A percentile compares a stretch with the other conserved stretches of the same genome.
phyloP scores from a whole-genome alignment of 2,888 invertebrate species.

The Trichogramma dendrolimi region DNA sequence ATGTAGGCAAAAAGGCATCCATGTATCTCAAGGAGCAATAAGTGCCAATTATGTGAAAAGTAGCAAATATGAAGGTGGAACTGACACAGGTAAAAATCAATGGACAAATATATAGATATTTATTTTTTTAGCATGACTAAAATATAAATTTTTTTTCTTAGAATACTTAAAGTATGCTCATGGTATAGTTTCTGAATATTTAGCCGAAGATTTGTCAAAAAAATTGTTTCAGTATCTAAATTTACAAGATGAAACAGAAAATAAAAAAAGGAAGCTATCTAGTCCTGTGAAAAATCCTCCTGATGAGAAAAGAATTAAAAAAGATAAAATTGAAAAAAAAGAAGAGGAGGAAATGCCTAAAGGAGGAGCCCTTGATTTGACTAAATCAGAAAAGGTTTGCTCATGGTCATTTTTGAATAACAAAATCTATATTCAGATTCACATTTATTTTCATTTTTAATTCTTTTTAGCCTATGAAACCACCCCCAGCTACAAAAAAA shows the following conservation, averaged over 20 bases:
- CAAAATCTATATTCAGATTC: background rate
- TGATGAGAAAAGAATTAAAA: slow-evolving; percentile 46
- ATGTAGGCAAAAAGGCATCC: slow-evolving; percentile 65
- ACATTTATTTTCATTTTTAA: slow-evolving; percentile 1
- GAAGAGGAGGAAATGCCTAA: slow-evolving; percentile 49
- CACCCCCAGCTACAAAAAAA: slow-evolving; percentile 62
- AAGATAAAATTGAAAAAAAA: slow-evolving; percentile 46
- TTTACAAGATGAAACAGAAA: slow-evolving; percentile 59
- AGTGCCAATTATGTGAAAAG: slow-evolving; percentile 75
- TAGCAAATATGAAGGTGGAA: slow-evolving; percentile 56
- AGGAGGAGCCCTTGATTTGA: slow-evolving; percentile 45
- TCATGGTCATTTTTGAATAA: slow-evolving; percentile 12
- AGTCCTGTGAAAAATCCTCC: slow-evolving; percentile 39
- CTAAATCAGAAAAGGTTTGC: slow-evolving; percentile 45
- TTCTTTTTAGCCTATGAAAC: slow-evolving; percentile 50
- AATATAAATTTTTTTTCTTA: slow-evolving; percentile 43
- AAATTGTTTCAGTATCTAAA: slow-evolving; percentile 64
- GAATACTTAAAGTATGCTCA: slow-evolving; percentile 71
- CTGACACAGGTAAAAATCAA: slow-evolving; percentile 55
- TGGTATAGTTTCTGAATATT: slow-evolving; percentile 75
- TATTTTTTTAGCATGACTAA: background rate
- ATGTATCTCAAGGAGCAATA: slow-evolving; percentile 69
- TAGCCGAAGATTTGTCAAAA: slow-evolving; percentile 65
- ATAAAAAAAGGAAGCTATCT: slow-evolving; percentile 45
- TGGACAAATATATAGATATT: slow-evolving; percentile 6